Evolutionary conservation across 2,888 invertebrate species (phyloP).

Genomic region (Ethmia dodecea): DNA sequence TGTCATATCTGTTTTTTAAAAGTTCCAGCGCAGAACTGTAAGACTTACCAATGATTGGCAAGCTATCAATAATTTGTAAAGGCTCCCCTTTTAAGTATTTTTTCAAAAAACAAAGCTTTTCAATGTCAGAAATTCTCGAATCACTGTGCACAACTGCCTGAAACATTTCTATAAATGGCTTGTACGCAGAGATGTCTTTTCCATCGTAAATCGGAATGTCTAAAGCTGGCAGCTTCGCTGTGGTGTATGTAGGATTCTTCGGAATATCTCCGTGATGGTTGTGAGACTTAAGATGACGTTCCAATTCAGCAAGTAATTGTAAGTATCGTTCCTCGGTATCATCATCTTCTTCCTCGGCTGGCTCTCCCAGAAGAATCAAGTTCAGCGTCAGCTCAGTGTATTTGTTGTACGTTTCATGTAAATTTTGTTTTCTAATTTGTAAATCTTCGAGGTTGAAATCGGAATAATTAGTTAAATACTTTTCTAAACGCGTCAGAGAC

Average conservation of each 20-base stretch:
- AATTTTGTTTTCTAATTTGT: neutral
- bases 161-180: slow-evolving; percentile 3
- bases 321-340: neutral
- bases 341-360: neutral
- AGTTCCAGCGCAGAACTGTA: slow-evolving; percentile 1
- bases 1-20: slow-evolving; percentile 1
- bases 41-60: slow-evolving; percentile 3
- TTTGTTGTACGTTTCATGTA: neutral
- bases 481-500: neutral
- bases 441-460: neutral
- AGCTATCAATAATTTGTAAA: slow-evolving; percentile 2
- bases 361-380: neutral
- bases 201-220: neutral
- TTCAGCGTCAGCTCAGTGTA: neutral
- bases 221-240: neutral
- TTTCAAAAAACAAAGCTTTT: slow-evolving; percentile 6
- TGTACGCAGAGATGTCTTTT: neutral
- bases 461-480: neutral
- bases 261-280: no score
- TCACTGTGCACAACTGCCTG: slow-evolving; percentile 4
- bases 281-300: neutral
- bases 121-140: neutral
- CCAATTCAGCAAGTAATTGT: neutral
- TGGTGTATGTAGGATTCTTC: no score
- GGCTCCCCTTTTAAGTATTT: slow-evolving; percentile 8